Evolutionary conservation across 2,888 invertebrate species (phyloP).

Genomic region (Strigamia maritima): DNA sequence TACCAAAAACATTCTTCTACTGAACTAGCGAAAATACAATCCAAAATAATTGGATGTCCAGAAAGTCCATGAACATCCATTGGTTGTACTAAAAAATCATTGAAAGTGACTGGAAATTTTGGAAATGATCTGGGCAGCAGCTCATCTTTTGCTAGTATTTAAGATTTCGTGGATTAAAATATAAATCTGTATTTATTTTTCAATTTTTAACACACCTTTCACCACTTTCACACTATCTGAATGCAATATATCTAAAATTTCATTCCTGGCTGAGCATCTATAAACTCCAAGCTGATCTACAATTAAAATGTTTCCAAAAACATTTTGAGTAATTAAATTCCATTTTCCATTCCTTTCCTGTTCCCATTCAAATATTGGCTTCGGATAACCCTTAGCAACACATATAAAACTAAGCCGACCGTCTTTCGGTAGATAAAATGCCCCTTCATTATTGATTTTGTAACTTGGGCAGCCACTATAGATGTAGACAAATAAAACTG

Average conservation of each 20-base stretch:
- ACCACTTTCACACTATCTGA: neutral
- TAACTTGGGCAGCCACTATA: neutral
- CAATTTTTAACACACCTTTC: neutral
- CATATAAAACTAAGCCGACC: neutral
- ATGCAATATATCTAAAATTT: neutral
- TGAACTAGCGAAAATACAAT: neutral
- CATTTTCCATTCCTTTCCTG: neutral
- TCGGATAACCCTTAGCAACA: slow-evolving; percentile 3
- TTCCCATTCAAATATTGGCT: neutral
- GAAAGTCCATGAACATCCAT: neutral
- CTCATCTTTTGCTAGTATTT: neutral
- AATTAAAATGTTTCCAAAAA: neutral
- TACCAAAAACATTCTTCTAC: neutral
- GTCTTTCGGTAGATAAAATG: neutral
- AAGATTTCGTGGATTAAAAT: no score
- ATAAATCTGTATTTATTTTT: no score
- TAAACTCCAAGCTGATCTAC: neutral
- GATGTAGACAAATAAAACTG: neutral
- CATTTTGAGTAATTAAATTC: neutral
- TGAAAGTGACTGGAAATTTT: neutral
- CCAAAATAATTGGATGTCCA: neutral
- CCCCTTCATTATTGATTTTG: neutral
- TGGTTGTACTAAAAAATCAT: neutral
- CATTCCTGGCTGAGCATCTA: neutral
- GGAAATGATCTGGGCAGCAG: neutral